Base-by-base conservation (phyloP, 2,797 vertebrate species). In the Tympanoctomys barrerae region DNA sequence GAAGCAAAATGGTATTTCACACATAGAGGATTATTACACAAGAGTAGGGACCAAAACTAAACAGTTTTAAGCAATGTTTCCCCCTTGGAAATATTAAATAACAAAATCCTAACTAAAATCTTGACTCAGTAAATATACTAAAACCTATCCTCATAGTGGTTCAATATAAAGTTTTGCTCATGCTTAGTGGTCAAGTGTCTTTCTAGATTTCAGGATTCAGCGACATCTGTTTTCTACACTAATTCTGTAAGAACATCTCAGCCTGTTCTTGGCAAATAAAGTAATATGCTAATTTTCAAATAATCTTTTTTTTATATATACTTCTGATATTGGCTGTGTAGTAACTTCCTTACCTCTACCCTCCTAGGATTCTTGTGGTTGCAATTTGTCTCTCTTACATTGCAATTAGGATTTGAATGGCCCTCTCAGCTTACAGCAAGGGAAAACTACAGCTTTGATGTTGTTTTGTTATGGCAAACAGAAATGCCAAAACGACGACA, bases 31-130 rank as follows among this genome's bases (percentile, higher is more conserved):
- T 79, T 6, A 75, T 39, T 59, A 42, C 1, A 0, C 46, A 39
- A 75, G 10, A 22, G 2, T 33, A 87, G 80, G 21, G 36, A 88
- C 33, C 0, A 64, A 71, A 90, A 91, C n/a, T 13, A 2, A 90
- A 8, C 1, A 77, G 52, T 33, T 80, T 82, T 66, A 57, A 21
- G 10, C 49, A 66, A 96, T 75, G 24, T 66, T 52, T 83, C 16
- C 52, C 71, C 10, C 5, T 86, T 86, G n/a, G 39, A 81, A 68
- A 5, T 62, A 61, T 77, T 82, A 54, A 93, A 79, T 71, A 90
- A 80, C 81, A 1, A 84, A 61, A 62, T 59, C 49, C 2, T 61
- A 52, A 61, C 14, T 88, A 71, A 71, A 36, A 71, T 9, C n/a
- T 71, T 66, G 33, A 66, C 64, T 66, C 13, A 31, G 49, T 79